A percentile compares a stretch with the other conserved stretches of the same genome.
Evolutionary conservation across 2,888 invertebrate genomes (phyloP).

Genomic region (Plagodis dolabraria): DNA sequence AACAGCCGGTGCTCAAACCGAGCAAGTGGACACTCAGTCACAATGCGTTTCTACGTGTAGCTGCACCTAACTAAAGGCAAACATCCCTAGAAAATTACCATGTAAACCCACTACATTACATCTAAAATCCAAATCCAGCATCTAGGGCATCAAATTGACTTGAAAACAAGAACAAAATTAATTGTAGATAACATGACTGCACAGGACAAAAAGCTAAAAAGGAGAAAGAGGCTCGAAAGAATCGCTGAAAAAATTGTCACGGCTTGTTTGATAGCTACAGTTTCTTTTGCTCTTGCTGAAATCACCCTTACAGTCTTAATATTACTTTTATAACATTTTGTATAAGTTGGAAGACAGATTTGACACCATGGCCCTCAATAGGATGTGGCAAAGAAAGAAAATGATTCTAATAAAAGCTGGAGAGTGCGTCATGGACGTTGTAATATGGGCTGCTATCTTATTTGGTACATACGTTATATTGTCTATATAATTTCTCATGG

Average conservation of each 20-base stretch:
- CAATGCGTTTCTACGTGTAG: slow-evolving; percentile 56
- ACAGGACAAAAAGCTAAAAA: slow-evolving; percentile 51
- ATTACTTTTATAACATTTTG: slow-evolving; percentile 47
- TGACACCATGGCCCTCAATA: slow-evolving; percentile 49
- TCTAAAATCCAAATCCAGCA: neutral
- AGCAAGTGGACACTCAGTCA: slow-evolving; percentile 40
- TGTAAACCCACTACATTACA: slow-evolving; percentile 9
- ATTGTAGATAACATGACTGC: slow-evolving; percentile 45
- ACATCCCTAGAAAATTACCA: slow-evolving; percentile 1
- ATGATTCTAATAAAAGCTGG: slow-evolving; percentile 44
- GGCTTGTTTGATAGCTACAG: slow-evolving; percentile 58
- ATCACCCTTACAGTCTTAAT: slow-evolving; percentile 60
- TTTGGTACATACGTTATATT: slow-evolving; percentile 58
- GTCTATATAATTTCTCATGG: slow-evolving; percentile 31
- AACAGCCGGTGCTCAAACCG: neutral
- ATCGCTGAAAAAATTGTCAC: slow-evolving; percentile 59
- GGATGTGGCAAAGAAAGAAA: slow-evolving; percentile 52
- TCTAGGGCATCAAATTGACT: neutral
- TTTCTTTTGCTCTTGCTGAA: slow-evolving; percentile 65
- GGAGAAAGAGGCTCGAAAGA: slow-evolving; percentile 49
- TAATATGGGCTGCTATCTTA: slow-evolving; percentile 56
- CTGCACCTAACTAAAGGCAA: slow-evolving; percentile 38
- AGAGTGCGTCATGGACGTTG: slow-evolving; percentile 44
- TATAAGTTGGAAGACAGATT: slow-evolving; percentile 2
- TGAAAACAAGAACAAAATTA: neutral